These are phyloP conservation scores for Listrodromus nycthemerus DNA, from an alignment of 2,888 invertebrate genomes.

Conservation along the genomic window DNA sequence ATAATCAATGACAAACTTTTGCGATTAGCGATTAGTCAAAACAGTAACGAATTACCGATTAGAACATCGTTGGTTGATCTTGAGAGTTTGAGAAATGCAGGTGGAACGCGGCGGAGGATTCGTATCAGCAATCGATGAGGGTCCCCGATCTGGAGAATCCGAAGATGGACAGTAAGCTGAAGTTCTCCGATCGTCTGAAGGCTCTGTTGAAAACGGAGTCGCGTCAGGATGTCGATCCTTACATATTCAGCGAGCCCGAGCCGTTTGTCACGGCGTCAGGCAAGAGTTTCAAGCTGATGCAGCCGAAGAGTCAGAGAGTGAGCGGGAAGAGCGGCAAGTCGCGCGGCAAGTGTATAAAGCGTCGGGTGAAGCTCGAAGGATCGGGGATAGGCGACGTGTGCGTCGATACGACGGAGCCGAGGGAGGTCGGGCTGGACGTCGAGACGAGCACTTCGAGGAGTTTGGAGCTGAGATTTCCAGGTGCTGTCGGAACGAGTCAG, in stretches of 20 bases:
- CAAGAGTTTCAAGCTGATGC: conserved; percentile 75
- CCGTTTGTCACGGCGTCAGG: conserved; percentile 71
- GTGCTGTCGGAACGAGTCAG: conserved; percentile 62
- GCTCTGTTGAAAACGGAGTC: conserved; percentile 83
- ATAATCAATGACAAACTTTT: not conserved
- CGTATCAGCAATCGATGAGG: conserved; percentile 79
- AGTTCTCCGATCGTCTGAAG: conserved; percentile 84
- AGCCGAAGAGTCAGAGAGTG: conserved; percentile 74
- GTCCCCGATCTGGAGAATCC: conserved; percentile 78
- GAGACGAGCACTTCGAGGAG: conserved; percentile 64
- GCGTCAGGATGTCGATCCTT: conserved; percentile 84
- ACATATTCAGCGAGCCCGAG: conserved; percentile 85
- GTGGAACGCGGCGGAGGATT: conserved; percentile 73
- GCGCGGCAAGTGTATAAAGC: conserved; percentile 80
- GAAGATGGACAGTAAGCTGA: conserved; percentile 84
- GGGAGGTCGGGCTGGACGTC: conserved; percentile 42
- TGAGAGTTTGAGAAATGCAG: conserved; percentile 79
- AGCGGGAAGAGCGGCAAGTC: conserved; percentile 76
- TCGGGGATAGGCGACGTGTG: conserved; percentile 66
- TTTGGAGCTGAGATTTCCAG: conserved; percentile 74
- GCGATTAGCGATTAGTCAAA: not conserved
- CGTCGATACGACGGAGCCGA: conserved; percentile 32
- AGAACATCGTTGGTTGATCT: conserved; percentile 66
- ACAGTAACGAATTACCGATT: too few species aligned
- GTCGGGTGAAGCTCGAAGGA: conserved; percentile 74